Base-by-base conservation (phyloP, 2,888 invertebrate species). In the Atrina japonica region DNA sequence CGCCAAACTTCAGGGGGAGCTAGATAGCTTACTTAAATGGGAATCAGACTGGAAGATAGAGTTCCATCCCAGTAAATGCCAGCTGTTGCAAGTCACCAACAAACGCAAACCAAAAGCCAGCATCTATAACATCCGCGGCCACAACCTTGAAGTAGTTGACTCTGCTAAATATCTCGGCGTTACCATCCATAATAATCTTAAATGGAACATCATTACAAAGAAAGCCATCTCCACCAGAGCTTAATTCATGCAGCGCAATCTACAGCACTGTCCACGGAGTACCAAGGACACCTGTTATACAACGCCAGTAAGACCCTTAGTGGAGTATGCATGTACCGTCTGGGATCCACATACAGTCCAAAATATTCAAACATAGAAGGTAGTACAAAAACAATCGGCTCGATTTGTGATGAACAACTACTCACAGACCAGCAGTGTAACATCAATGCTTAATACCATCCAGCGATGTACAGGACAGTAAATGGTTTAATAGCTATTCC, bases 281-380 rank as follows among this genome's bases (percentile, higher is more conserved):
- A 41, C 41, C 41, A 41, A 41, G 41, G 41, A 9, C 14, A 3
- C 29, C 9, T 65, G 65, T 45, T 65, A 55, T 21, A 55, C 18
- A 5, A 55, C 55, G 5, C 45, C 55, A 27, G 45, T 64, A 25
- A 43, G 55, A 41, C 43, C 64, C n/a, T 27, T 47, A 16, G 45
- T 47, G 47, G 41, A 41, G 58, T 52, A 9, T 27, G 9, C 47
- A 7, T n/a, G 7, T 60, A n/a, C n/a, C 16, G 23, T 63, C n/a
- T 63, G 63, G 63, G 49, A 63, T n/a, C 63, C 64, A 25, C 43
- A 53, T 21, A 64, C n/a, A n/a, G n/a, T n/a, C n/a, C n/a, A n/a
- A n/a, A n/a, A 53, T 18, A 53, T 41, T 27, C 29, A 53, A 25
- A 53, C 35, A 11, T 23, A 50, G n/a, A 35, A 63, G 40, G 40